Evolutionary conservation across 2,888 invertebrate species (phyloP).

Genomic region (Lomographa bimaculata): DNA sequence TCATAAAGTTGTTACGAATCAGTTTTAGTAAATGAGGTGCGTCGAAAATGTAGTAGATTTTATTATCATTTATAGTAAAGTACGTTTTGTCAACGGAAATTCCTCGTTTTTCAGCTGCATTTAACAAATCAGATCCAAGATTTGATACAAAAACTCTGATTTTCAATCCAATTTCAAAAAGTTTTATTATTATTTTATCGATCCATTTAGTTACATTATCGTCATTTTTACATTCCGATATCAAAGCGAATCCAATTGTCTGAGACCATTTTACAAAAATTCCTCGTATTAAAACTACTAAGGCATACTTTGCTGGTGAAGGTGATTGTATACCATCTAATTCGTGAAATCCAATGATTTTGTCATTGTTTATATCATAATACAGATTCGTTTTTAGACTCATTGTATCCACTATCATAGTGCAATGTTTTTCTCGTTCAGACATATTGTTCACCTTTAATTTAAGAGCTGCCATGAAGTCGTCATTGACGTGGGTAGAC

Average conservation of each 20-base stretch:
- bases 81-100: constrained; percentile 8
- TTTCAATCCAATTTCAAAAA: neutral
- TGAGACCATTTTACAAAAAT: constrained; percentile 1
- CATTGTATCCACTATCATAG: neutral
- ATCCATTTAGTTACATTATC: constrained; percentile 25
- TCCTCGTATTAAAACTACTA: neutral
- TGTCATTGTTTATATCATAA: constrained; percentile 29
- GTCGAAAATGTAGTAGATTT: constrained; percentile 30
- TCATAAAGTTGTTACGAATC: constrained; percentile 22
- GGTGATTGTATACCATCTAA: constrained; percentile 25
- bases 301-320: neutral
- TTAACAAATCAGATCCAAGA: neutral
- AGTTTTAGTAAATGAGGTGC: constrained; percentile 26
- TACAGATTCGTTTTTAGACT: constrained; percentile 24
- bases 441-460: neutral
- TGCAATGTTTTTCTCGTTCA: neutral
- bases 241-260: constrained; percentile 9
- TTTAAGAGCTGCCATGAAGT: neutral
- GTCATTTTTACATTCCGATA: constrained; percentile 19
- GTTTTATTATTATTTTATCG: neutral
- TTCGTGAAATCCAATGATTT: constrained; percentile 31
- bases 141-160: neutral
- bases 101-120: neutral
- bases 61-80: constrained; percentile 23
- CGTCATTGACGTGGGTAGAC: constrained; percentile 1